phyloP scores from a whole-genome alignment of 2,888 invertebrate genomes.

The Drosophila picticornis region DNA sequence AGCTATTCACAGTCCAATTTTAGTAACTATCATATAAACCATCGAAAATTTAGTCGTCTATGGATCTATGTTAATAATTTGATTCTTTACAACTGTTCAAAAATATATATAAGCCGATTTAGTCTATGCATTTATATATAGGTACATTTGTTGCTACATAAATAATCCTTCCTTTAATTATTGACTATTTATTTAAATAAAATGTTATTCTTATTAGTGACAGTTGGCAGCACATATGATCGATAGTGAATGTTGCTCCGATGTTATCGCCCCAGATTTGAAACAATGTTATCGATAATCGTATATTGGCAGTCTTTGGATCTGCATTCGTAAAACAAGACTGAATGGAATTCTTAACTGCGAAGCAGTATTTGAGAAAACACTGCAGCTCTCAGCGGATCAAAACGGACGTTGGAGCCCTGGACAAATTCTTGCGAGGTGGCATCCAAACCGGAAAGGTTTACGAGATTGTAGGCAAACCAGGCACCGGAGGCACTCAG shows the following conservation, averaged over 20 bases:
- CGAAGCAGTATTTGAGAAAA: background rate
- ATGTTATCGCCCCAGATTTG: background rate
- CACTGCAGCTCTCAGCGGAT: conserved; percentile 28
- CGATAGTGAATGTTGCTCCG: background rate
- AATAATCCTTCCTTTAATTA: too few relatives aligned
- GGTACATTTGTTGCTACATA: too few relatives aligned
- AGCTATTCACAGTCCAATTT: background rate
- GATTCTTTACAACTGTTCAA: background rate
- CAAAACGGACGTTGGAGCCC: conserved; percentile 29
- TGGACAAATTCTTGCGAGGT: conserved; percentile 52
- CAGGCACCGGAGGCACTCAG: conserved; percentile 62
- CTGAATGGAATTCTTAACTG: conserved; percentile 20
- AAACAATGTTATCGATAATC: background rate
- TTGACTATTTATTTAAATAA: background rate
- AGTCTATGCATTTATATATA: too few relatives aligned
- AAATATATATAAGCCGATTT: too few relatives aligned
- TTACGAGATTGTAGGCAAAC: conserved; percentile 57
- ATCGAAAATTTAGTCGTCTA: background rate
- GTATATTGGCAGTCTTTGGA: background rate
- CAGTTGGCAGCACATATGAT: conserved; percentile 1
- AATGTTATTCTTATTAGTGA: background rate
- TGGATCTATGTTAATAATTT: background rate
- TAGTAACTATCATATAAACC: background rate
- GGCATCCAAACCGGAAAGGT: conserved; percentile 52
- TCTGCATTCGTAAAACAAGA: background rate